Base-by-base conservation (phyloP, 2,797 vertebrate genomes). In the Pseudochaenichthys georgianus region DNA sequence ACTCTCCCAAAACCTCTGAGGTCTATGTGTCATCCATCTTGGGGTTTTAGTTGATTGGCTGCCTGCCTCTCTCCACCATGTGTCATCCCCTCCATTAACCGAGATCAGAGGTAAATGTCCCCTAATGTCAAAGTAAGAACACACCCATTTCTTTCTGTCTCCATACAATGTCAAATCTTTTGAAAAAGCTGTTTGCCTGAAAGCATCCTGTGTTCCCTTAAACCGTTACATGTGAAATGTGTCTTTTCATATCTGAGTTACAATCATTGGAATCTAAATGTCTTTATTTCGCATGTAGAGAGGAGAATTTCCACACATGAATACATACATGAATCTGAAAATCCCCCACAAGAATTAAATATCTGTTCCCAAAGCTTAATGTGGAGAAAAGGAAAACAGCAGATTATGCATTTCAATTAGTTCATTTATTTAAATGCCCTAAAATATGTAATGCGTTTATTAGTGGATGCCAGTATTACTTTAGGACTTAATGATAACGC, bases 11-110 rank as follows among this genome's bases (percentile, higher is more conserved):
- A 75, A 45, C 63, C 61, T 65, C 47, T 50, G 72, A 75, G 61
- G 61, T 84, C 66, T 57, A 3, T 43, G 61, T 85, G 75, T 83
- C 84, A 81, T 78, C 77, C 64, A 62, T 81, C 70, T 55, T 38
- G 42, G 64, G 61, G 46, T 78, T 11, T 42, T 53, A 11, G 38
- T 60, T 78, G 34, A 74, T 78, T 77, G 13, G 1, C 54, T 52
- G 48, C 52, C 58, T 65, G 53, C 59, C 23, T 58, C 62, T 66
- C 34, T 65, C 17, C 16, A 46, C 65, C 50, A 41, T 53, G 19
- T 85, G 57, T 73, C 63, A 51, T 17, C 12, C 1, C 15, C n/a
- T 66, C 50, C 17, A 21, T 80, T 75, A 76, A 53, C 55, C 34
- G 43, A 75, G 58, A 63, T 73, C 70, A 62, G 45, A 3, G 58